Evolutionary conservation across 1,140 invertebrate species (phyloP).

Genomic region (Ooceraea biroi): DNA sequence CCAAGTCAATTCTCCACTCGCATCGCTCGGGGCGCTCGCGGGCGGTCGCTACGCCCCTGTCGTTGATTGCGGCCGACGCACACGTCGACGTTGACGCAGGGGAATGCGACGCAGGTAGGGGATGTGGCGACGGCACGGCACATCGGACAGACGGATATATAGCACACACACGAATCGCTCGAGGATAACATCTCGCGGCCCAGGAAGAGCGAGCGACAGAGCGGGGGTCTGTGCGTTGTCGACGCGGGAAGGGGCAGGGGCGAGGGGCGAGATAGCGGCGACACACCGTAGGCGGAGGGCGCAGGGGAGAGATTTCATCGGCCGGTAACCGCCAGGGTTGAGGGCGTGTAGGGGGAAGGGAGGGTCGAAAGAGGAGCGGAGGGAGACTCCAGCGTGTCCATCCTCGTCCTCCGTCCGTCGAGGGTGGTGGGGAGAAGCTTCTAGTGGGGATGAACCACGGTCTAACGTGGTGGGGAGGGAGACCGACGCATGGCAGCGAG

Average conservation of each 20-base stretch:
- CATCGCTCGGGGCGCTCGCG: conserved; percentile 28
- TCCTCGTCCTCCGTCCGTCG: conserved; percentile 45
- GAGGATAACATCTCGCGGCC: conserved; percentile 75
- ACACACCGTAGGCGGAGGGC: conserved; percentile 56
- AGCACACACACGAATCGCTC: conserved; percentile 73
- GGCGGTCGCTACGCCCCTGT: conserved; percentile 62
- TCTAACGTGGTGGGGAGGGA: conserved; percentile 26
- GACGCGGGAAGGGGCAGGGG: conserved; percentile 21
- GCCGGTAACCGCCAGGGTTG: conserved; percentile 22
- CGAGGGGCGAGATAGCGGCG: conserved; percentile 59
- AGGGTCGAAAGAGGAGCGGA: conserved; percentile 3
- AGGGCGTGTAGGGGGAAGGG: conserved; percentile 33
- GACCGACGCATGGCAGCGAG: neutral
- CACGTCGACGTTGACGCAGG: conserved; percentile 58
- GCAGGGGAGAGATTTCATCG: conserved; percentile 40
- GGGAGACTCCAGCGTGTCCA: conserved; percentile 68
- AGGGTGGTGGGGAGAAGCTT: conserved; percentile 46
- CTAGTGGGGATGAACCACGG: conserved; percentile 5
- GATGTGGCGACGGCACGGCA: conserved; percentile 73
- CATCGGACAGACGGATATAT: conserved; percentile 70
- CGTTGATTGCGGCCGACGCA: conserved; percentile 72
- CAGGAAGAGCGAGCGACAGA: conserved; percentile 63
- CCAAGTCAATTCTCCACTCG: neutral
- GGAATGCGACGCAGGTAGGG: conserved; percentile 73
- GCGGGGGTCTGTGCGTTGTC: conserved; percentile 1